These are phyloP conservation scores for Steinernema carpocapsae DNA, from an alignment of 2,888 invertebrate species.

Conservation along the genomic window DNA sequence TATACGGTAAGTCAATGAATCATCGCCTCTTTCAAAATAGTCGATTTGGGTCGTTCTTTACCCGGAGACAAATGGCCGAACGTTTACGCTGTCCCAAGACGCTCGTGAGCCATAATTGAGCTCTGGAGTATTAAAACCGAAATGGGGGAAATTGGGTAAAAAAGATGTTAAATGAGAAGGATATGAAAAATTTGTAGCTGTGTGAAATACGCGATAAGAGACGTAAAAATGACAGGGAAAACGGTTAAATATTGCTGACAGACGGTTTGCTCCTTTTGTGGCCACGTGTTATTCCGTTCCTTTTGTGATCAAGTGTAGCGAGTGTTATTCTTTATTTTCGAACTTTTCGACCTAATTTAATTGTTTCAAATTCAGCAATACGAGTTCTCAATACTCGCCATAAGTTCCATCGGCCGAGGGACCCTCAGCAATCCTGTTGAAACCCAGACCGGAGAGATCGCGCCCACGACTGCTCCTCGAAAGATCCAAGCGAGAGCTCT, in stretches of 20 bases:
- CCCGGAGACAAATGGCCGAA: no score
- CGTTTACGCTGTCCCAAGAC: no score
- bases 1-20: slow-evolving; percentile 45
- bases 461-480: slow-evolving; percentile 91
- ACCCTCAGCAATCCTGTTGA: slow-evolving; percentile 78
- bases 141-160: background rate
- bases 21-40: background rate
- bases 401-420: slow-evolving; percentile 88
- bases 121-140: background rate
- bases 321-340: no score
- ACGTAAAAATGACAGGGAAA: no score
- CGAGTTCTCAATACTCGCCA: slow-evolving; percentile 58
- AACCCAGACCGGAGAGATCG: slow-evolving; percentile 79
- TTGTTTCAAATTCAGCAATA: slow-evolving; percentile 51
- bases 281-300: no score
- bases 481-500: slow-evolving; percentile 91
- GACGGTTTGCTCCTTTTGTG: no score
- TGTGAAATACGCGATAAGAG: no score
- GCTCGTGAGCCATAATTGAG: background rate
- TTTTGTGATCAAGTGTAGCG: no score
- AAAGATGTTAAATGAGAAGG: background rate
- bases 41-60: no score
- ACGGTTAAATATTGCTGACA: no score
- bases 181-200: background rate
- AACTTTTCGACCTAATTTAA: no score